These are phyloP conservation scores for Sisyra terminalis DNA, from an alignment of 2,888 invertebrate genomes.

Conservation along the genomic window DNA sequence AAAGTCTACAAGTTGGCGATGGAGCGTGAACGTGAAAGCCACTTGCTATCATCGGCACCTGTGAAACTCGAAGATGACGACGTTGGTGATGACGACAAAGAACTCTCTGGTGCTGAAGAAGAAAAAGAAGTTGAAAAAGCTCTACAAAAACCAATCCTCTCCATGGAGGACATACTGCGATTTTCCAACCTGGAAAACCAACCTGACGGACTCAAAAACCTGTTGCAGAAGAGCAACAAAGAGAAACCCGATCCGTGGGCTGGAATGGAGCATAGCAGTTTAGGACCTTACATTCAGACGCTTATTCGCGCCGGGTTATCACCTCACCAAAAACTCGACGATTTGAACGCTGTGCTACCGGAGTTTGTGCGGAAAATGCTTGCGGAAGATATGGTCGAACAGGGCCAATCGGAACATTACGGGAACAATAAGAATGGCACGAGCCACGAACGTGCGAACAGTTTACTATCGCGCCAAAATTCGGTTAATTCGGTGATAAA, in stretches of 20 bases:
- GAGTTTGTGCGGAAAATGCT: constrained; percentile 38
- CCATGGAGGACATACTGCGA: constrained; percentile 40
- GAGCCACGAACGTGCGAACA: constrained; percentile 10
- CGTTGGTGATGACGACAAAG: constrained; percentile 34
- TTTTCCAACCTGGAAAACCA: constrained; percentile 32
- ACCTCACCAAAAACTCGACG: constrained; percentile 21
- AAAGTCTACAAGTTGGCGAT: constrained; percentile 76
- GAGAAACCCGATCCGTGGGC: constrained; percentile 26
- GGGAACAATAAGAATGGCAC: constrained; percentile 16
- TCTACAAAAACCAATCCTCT: constrained; percentile 35
- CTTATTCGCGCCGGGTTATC: constrained; percentile 23
- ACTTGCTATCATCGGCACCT: constrained; percentile 25
- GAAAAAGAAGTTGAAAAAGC: constrained; percentile 42
- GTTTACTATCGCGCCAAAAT: constrained; percentile 20
- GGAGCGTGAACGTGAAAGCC: constrained; percentile 51
- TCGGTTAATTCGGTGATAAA: constrained; percentile 26
- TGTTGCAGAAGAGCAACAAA: constrained; percentile 30
- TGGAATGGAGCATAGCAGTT: constrained; percentile 28
- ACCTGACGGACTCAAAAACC: constrained; percentile 31
- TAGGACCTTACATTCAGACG: constrained; percentile 36
- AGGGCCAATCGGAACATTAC: constrained; percentile 13
- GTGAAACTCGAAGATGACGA: constrained; percentile 17
- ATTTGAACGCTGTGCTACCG: constrained; percentile 26
- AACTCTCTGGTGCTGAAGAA: constrained; percentile 38
- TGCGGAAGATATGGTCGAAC: constrained; percentile 33